phyloP scores from a whole-genome alignment of 1,140 invertebrate species.

The Gyrodactylus salaris region DNA sequence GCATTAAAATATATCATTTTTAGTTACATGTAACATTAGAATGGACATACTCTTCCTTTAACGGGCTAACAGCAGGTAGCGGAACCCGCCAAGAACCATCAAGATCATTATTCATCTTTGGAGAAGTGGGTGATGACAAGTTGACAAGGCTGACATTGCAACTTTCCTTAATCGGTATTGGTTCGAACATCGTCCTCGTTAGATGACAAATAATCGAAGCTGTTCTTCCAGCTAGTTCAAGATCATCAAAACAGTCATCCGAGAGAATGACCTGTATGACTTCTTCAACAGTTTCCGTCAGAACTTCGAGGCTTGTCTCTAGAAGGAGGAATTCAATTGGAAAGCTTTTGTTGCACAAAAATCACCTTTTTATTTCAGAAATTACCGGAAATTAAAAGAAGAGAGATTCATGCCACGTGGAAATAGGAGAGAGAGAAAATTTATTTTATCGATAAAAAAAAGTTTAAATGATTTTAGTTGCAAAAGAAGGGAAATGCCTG shows the following conservation, averaged over 20 bases:
- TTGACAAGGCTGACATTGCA: not conserved
- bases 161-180: too few species aligned
- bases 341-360: too few species aligned
- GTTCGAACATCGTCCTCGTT: not conserved
- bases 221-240: not conserved
- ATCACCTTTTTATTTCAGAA: too few species aligned
- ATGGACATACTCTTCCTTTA: not conserved
- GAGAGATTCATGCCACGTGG: too few species aligned
- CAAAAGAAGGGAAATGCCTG: too few species aligned
- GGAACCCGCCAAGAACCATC: not conserved
- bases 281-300: not conserved
- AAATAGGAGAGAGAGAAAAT: too few species aligned
- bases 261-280: not conserved
- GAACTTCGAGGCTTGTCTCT: not conserved
- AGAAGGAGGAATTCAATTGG: not conserved
- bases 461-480: too few species aligned
- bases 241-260: conserved; percentile 6
- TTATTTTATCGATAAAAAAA: too few species aligned
- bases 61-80: not conserved
- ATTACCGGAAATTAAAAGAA: too few species aligned
- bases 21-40: too few species aligned
- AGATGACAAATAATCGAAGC: not conserved
- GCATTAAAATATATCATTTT: too few species aligned
- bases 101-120: not conserved
- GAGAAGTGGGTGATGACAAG: not conserved